Evolutionary conservation across 1,140 invertebrate species (phyloP), one percentile per base, ranked within the genome.

Genomic region (Lordiphosa collinella): DNA sequence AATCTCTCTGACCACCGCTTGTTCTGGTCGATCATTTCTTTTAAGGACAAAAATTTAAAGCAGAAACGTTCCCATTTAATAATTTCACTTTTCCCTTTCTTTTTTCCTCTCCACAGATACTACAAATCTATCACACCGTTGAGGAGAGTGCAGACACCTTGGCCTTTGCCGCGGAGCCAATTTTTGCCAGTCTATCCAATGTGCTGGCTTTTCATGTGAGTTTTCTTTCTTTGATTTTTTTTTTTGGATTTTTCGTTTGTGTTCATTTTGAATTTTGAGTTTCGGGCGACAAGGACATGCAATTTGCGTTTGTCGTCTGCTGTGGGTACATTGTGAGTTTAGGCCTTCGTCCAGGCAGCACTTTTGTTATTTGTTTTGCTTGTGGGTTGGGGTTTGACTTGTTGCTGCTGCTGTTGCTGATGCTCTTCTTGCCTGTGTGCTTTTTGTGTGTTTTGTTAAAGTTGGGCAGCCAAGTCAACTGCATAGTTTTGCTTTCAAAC

Each of bases 91-190:
- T n/a, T n/a, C 18, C 18, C 18, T 18, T 4, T 18, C 1, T 18
- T 4, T 2, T 18, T 18, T 2, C 4, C 4, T 18, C 4, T 4
- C 18, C 2, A 18, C 18, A 18, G 90, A 94, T 93, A 76, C 87
- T 93, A 11, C 91, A 94, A 90, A 93, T 96, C 46, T 89, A 95
- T 47, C 94, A 95, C 72, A 89, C 92, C 2, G 92, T 95, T 1
- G 95, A 96, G 84, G 95, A 97, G 87, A 95, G 94, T 70, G 88
- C 92, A 13, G 94, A 98, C 62, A 97, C 96, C 2, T 88, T 98
- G 57, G 96, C 96, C 0, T 99, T 99, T 89, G 97, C 95, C 4
- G 93, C 96, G 0, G 97, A 98, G 88, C 95, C 95, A 0, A 93
- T 98, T 2, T 90, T 95, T 16, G 95, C 94, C 4, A 97, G 96